Conservation (phyloP, 2,797 vertebrate genomes). For the Aythya fuligula region DNA sequence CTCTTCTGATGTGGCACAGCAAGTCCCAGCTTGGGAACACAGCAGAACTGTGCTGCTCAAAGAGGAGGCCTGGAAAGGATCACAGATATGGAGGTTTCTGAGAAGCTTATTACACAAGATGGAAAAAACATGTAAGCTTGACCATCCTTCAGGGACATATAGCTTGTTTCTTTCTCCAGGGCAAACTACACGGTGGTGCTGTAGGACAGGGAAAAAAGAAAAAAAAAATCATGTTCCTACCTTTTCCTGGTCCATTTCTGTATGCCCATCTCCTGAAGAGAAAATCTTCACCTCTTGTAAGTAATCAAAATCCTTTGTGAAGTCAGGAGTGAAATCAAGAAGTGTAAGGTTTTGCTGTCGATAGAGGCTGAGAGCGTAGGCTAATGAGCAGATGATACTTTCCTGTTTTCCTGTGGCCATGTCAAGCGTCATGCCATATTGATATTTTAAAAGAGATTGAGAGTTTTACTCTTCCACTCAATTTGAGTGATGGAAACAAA, state of each 20-base stretch:
- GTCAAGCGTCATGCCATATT: not conserved
- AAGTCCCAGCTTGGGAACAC: not conserved
- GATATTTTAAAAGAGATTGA: not conserved
- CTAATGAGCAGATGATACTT: not conserved
- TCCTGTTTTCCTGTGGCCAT: not conserved
- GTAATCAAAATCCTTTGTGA: not conserved
- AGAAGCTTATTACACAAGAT: not conserved
- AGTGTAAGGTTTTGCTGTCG: not conserved
- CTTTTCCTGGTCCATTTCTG: not conserved
- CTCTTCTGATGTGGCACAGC: not conserved
- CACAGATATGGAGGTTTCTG: not conserved
- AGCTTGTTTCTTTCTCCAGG: not conserved
- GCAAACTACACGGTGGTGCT: not conserved
- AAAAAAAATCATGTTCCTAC: not conserved
- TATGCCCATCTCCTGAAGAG: not conserved
- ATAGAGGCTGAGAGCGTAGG: too few species aligned
- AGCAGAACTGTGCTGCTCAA: not conserved
- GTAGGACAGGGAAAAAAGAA: not conserved
- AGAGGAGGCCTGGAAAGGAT: not conserved
- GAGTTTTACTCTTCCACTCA: not conserved
- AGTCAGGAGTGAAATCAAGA: too few species aligned
- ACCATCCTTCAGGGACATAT: not conserved
- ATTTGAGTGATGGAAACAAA: not conserved
- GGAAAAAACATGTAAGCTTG: not conserved
- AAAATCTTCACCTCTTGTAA: not conserved